Conservation (phyloP, 2,113 vertebrate species). For the Mustelus asterias region DNA sequence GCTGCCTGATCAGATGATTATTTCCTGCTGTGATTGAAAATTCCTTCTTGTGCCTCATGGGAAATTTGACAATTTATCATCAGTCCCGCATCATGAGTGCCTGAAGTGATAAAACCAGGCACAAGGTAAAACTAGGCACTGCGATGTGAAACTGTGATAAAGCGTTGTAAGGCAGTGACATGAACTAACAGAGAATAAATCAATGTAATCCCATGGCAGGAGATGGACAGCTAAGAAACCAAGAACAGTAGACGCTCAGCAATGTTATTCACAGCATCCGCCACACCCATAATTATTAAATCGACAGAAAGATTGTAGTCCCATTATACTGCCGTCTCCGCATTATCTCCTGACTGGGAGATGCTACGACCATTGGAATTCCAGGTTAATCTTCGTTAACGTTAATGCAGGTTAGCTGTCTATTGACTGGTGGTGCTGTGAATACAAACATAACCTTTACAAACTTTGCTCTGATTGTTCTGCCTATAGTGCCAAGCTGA, state of each 20-base stretch:
- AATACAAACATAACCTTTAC: neutral
- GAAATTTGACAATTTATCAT: neutral
- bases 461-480: neutral
- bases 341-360: neutral
- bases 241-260: neutral
- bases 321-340: neutral
- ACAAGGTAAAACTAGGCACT: neutral
- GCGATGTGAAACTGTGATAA: neutral
- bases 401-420: neutral
- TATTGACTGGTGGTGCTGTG: neutral
- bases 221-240: neutral
- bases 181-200: neutral
- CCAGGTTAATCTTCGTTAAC: neutral
- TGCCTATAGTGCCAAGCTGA: neutral
- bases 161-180: neutral
- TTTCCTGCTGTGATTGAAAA: neutral
- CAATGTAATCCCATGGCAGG: neutral
- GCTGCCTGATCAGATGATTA: neutral
- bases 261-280: neutral
- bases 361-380: neutral
- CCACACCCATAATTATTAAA: neutral
- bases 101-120: neutral
- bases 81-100: neutral
- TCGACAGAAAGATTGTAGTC: neutral
- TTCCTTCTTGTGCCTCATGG: neutral